Conservation (phyloP, 1,140 invertebrate genomes). For the Drusus annulatus region DNA sequence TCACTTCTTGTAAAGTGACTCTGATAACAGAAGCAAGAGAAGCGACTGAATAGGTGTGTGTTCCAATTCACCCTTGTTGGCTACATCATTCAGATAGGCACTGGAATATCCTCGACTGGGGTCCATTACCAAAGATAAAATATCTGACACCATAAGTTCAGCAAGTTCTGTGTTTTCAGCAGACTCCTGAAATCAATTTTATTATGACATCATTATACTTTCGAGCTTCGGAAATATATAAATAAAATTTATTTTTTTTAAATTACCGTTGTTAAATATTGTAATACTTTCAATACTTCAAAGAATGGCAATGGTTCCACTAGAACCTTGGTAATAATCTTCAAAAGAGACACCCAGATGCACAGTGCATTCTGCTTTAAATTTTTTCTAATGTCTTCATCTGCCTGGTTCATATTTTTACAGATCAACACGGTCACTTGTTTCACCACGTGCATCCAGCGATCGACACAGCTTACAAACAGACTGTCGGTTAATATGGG, state of each 20-base stretch:
- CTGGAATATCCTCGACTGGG: conserved; percentile 10
- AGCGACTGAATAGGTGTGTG: conserved; percentile 26
- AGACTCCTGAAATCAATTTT: conserved; percentile 2
- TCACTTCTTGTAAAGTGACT: conserved; percentile 17
- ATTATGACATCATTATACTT: neutral
- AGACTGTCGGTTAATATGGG: conserved; percentile 33
- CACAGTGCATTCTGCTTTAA: conserved; percentile 61
- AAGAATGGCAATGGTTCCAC: neutral
- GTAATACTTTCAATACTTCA: neutral
- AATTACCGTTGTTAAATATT: neutral
- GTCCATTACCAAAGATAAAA: neutral
- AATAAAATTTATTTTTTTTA: neutral
- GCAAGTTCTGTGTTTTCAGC: conserved; percentile 13
- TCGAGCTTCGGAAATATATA: neutral
- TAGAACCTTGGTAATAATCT: conserved; percentile 53
- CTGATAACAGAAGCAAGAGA: conserved; percentile 13
- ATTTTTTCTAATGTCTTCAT: conserved; percentile 53
- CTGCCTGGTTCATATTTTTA: conserved; percentile 38
- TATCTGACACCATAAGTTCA: neutral
- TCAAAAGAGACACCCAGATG: conserved; percentile 64
- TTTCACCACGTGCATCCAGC: conserved; percentile 43
- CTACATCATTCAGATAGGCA: conserved; percentile 7
- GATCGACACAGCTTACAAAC: conserved; percentile 5
- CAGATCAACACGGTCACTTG: conserved; percentile 39
- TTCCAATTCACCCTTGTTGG: conserved; percentile 15